Evolutionary conservation across 2,113 vertebrate species (phyloP).

Genomic region (Vombatus ursinus): DNA sequence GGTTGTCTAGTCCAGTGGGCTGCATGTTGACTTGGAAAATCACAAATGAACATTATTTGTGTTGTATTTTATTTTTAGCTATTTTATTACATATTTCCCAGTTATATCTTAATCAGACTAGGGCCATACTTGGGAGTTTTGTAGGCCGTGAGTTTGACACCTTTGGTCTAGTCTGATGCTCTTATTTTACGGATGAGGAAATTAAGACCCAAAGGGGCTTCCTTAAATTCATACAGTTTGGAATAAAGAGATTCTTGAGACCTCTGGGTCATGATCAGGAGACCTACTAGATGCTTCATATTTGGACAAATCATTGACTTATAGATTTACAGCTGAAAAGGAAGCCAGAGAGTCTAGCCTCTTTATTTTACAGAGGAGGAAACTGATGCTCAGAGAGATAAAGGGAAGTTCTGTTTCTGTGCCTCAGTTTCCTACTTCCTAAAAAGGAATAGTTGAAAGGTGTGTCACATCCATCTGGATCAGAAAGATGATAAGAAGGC

Average conservation of each 20-base stretch:
- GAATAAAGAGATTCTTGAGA: conserved; percentile 28
- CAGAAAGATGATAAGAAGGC: not conserved
- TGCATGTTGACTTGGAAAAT: not conserved
- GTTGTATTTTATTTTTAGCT: not conserved
- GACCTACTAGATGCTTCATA: conserved; percentile 25
- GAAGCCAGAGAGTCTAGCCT: not conserved
- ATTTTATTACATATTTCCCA: not conserved
- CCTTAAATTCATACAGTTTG: conserved; percentile 24
- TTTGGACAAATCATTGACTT: not conserved
- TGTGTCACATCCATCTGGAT: conserved; percentile 23
- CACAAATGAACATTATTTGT: not conserved
- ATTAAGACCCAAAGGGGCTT: not conserved
- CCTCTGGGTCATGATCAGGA: conserved; percentile 31
- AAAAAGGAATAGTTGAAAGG: conserved; percentile 25
- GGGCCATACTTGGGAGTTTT: not conserved
- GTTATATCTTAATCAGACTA: not conserved
- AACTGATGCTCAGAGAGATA: not conserved
- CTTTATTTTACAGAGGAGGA: not conserved
- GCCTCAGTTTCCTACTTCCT: conserved; percentile 48
- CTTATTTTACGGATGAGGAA: not conserved
- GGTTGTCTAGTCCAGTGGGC: not conserved
- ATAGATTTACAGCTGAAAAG: not conserved
- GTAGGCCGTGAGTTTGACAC: not conserved
- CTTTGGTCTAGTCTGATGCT: not conserved
- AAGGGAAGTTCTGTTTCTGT: conserved; percentile 18